Evolutionary conservation across 2,888 invertebrate species (phyloP), one percentile per base, ranked within the genome.

Genomic region (Orthosia incerta): DNA sequence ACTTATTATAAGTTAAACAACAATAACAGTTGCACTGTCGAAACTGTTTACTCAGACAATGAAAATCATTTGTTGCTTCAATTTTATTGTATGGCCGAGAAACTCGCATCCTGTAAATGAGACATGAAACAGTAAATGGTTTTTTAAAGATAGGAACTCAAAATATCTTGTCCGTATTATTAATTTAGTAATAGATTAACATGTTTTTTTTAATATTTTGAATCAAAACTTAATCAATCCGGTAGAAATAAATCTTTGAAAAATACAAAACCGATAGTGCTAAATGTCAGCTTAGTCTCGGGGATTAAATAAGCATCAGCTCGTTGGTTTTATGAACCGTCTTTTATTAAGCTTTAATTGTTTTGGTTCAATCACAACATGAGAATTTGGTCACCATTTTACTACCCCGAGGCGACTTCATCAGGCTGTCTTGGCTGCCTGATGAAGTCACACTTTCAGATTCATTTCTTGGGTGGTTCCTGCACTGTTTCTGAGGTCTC

Each of bases 381-480:
- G 13, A 45, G 12, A 31, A 23, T 23, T 64, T 46, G 20, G 18
- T 5, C 4, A 16, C 26, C 23, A 51, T 4, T 62, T 51, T 50
- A 50, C 18, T 45, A 39, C 9, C 7, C 39, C 39, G 13, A 45
- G 4, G 12, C 16, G 11, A 0, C 23, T 39, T 53, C n/a, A 65
- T n/a, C 13, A 55, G 15, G 15, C 31, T 23, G 0, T 46, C 15
- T 15, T 69, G 5, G 12, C 15, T 46, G 18, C 0, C 15, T 48
- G n/a, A n/a, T 39, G 9, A 39, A 39, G 39, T 39, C 9, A 9
- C 39, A 9, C 9, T 39, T 39, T 39, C 96, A 96, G 66, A 94
- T 89, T 67, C 90, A 92, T 39, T 89, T 89, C 85, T 92, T 94
- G 2, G 86, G 74, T 0, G 88, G 81, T n/a, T 76, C 60, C 39